phyloP scores from a whole-genome alignment of 2,888 invertebrate species.

The Adelognathus sp. region DNA sequence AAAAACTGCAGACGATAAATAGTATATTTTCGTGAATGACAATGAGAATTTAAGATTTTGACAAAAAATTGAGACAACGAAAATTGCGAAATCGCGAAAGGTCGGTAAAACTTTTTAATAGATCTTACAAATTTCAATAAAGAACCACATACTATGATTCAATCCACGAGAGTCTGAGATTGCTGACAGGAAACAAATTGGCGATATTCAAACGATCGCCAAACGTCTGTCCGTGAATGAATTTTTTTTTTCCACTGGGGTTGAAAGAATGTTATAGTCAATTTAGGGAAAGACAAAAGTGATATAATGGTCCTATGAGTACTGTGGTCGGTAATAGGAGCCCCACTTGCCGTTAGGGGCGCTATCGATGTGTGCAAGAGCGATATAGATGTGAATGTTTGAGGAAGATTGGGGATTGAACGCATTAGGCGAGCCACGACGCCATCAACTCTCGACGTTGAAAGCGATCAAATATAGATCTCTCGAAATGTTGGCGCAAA shows the following conservation, averaged over 20 bases:
- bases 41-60: too few relatives aligned
- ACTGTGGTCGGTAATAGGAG: slow-evolving; percentile 30
- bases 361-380: slow-evolving; percentile 8
- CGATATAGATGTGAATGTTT: slow-evolving; percentile 69
- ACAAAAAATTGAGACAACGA: too few relatives aligned
- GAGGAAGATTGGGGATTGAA: slow-evolving; percentile 69
- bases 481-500: slow-evolving; percentile 56
- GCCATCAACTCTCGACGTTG: slow-evolving; percentile 71
- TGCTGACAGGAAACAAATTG: background rate
- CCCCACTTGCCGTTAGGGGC: slow-evolving; percentile 30
- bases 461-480: slow-evolving; percentile 77
- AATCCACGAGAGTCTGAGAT: too few relatives aligned
- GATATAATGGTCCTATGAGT: background rate
- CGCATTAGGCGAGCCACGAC: slow-evolving; percentile 72
- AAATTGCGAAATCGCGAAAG: too few relatives aligned
- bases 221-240: background rate
- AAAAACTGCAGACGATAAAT: too few relatives aligned
- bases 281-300: background rate
- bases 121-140: too few relatives aligned
- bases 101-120: too few relatives aligned
- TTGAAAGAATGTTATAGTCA: background rate
- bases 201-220: background rate
- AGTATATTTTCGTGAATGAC: too few relatives aligned
- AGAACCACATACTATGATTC: too few relatives aligned
- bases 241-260: background rate